Conservation (phyloP, 2,797 vertebrate species). For the Lepidocolaptes lacrymiger region DNA sequence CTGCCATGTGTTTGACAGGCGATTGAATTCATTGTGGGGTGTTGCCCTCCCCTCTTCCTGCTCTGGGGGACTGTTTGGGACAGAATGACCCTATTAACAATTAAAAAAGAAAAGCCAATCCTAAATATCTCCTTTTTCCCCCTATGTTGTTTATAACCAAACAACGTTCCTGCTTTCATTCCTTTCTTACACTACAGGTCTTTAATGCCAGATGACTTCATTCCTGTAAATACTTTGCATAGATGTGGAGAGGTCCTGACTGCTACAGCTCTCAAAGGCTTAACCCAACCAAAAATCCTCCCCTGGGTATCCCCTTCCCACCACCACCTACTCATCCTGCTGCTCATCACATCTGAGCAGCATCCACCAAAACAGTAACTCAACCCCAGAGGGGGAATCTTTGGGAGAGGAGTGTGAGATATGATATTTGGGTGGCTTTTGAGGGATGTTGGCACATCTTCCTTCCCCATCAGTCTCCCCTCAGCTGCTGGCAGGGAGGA, state of each 20-base stretch:
- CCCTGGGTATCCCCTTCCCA: neutral
- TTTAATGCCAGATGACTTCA: slow-evolving; percentile 26
- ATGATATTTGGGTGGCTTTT: neutral
- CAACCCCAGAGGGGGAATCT: neutral
- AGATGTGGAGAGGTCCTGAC: neutral
- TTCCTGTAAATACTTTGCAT: neutral
- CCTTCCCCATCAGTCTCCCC: neutral
- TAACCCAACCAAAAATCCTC: neutral
- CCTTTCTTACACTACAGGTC: slow-evolving; percentile 4
- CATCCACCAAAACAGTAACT: neutral
- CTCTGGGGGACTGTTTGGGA: slow-evolving; percentile 20
- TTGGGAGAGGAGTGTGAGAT: neutral
- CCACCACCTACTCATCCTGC: neutral
- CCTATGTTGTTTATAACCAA: slow-evolving; percentile 30
- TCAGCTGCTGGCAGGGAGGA: neutral
- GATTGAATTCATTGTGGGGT: slow-evolving; percentile 55
- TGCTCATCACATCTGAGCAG: neutral
- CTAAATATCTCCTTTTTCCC: neutral
- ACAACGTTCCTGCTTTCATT: slow-evolving; percentile 29
- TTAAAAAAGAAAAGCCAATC: slow-evolving; percentile 40
- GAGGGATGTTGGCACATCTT: neutral
- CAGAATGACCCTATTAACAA: slow-evolving; percentile 50
- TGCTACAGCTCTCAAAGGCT: neutral
- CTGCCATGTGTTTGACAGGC: slow-evolving; percentile 68
- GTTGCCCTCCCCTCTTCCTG: neutral